These are phyloP conservation scores for Numenius arquata DNA, from an alignment of 2,113 vertebrate genomes.

Conservation along the genomic window DNA sequence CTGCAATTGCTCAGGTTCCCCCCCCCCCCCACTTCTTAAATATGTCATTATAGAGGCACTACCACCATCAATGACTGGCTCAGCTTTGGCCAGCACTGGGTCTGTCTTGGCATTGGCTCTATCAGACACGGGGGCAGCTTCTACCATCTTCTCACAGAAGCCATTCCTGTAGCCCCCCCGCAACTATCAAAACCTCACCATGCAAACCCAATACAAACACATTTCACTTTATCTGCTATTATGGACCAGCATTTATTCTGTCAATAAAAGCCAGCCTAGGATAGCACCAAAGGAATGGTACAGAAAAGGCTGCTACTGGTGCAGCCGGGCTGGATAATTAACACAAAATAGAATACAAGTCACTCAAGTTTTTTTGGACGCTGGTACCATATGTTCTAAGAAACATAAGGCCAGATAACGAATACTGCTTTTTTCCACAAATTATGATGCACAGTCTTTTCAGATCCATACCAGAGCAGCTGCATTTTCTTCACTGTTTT, in stretches of 20 bases:
- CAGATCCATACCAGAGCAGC: background rate
- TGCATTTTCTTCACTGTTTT: slow-evolving; percentile 10
- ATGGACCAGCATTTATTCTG: slow-evolving; percentile 25
- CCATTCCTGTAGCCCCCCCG: background rate
- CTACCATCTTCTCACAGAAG: background rate
- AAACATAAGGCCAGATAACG: background rate
- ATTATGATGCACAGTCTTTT: background rate
- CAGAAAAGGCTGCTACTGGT: background rate
- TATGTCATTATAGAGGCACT: background rate
- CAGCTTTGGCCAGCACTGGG: background rate
- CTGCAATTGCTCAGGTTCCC: background rate
- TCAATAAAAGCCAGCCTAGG: background rate
- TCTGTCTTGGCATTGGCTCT: background rate
- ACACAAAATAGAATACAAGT: background rate
- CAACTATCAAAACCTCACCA: background rate
- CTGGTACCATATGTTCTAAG: background rate
- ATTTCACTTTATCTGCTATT: slow-evolving; percentile 28
- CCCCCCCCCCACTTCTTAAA: background rate
- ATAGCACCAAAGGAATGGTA: background rate
- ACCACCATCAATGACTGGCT: background rate
- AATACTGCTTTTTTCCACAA: background rate
- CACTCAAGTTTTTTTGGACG: background rate
- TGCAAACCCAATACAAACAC: background rate
- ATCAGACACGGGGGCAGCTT: background rate
- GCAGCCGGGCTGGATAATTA: background rate